Evolutionary conservation across 2,113 vertebrate genomes (phyloP).

Genomic region (Sigmodon hispidus): DNA sequence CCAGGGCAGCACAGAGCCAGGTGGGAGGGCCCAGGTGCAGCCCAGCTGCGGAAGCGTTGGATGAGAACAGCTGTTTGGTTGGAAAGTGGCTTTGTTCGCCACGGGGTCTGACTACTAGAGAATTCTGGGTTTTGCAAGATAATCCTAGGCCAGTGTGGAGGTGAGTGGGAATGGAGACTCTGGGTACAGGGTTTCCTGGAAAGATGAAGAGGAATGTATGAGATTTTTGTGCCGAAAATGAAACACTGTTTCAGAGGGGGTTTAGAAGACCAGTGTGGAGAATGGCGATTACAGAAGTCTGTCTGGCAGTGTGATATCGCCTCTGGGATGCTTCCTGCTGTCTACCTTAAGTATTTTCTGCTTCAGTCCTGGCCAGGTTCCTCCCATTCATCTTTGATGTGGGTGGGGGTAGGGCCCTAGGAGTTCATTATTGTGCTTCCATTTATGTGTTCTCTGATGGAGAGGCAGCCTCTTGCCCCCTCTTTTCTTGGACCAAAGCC

Average conservation of each 20-base stretch:
- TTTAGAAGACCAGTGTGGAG: neutral
- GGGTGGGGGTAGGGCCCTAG: neutral
- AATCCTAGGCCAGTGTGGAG: neutral
- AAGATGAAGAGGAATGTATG: neutral
- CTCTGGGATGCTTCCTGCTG: neutral
- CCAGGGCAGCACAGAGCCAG: neutral
- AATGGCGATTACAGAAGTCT: neutral
- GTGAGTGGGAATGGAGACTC: neutral
- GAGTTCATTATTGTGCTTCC: neutral
- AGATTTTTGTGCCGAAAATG: neutral
- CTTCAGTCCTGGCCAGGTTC: neutral
- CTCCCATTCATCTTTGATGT: neutral
- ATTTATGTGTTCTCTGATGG: neutral
- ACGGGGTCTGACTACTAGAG: neutral
- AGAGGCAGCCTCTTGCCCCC: neutral
- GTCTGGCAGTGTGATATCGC: neutral
- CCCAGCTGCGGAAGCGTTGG: neutral
- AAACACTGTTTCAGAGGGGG: neutral
- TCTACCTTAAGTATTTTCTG: slow-evolving; percentile 2
- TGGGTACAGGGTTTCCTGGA: neutral
- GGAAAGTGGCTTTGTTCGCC: neutral
- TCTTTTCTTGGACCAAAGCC: neutral
- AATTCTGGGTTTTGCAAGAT: neutral
- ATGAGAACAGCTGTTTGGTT: neutral
- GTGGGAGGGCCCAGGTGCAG: neutral